Conservation (phyloP, 2,888 invertebrate genomes). For the Yponomeuta evonymella region DNA sequence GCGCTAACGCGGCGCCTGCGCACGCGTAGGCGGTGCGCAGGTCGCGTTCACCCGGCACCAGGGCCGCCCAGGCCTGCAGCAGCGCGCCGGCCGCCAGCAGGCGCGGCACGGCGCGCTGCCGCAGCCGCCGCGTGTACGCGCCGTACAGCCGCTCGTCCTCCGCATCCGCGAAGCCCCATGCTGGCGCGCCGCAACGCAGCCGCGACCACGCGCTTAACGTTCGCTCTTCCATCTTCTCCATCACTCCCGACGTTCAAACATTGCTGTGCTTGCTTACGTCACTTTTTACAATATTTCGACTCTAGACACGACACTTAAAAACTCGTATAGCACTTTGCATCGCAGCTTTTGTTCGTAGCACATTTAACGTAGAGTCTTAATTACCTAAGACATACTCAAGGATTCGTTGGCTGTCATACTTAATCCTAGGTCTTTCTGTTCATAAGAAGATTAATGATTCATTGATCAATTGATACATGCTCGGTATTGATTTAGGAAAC, state of each 20-base stretch:
- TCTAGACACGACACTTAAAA: too few species aligned
- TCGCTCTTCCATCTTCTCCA: constrained; percentile 50
- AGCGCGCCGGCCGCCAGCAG: constrained; percentile 51
- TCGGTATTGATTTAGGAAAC: background rate
- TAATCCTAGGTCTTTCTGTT: too few species aligned
- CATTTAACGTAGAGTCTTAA: background rate
- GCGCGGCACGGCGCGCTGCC: constrained; percentile 57
- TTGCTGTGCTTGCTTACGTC: constrained; percentile 13
- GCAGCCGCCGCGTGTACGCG: constrained; percentile 57
- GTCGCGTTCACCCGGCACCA: constrained; percentile 61
- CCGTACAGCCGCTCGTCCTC: constrained; percentile 60
- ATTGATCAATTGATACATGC: background rate
- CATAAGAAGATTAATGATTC: background rate
- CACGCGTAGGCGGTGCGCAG: constrained; percentile 46
- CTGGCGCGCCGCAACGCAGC: constrained; percentile 37
- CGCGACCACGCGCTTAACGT: constrained; percentile 34
- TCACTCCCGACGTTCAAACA: constrained; percentile 27
- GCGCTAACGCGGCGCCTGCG: constrained; percentile 37
- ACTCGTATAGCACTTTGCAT: background rate
- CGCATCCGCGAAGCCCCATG: constrained; percentile 56
- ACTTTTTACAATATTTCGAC: constrained; percentile 8
- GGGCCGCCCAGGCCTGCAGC: constrained; percentile 49
- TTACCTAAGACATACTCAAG: background rate
- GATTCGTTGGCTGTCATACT: background rate
- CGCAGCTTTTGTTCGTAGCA: background rate